Evolutionary conservation across 2,113 vertebrate species (phyloP).

Genomic region (Pavo muticus): DNA sequence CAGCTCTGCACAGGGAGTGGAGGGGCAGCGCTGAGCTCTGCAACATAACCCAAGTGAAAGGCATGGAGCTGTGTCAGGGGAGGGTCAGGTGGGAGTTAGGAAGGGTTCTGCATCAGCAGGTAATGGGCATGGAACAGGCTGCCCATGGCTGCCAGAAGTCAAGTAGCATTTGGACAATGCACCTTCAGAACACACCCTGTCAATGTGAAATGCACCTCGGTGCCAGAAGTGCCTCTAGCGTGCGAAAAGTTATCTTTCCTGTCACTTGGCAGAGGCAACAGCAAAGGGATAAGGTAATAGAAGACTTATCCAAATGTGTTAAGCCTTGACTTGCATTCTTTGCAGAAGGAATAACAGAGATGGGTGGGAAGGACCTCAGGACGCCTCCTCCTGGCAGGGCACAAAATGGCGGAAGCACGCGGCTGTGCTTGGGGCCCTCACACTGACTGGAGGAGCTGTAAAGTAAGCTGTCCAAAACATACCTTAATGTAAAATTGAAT

Average conservation of each 20-base stretch:
- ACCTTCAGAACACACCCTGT: no score
- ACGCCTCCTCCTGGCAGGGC: not conserved
- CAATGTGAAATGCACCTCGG: not conserved
- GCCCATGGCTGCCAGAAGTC: no score
- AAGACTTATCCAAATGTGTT: not conserved
- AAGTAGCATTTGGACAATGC: no score
- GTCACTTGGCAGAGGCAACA: not conserved
- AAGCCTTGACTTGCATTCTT: not conserved
- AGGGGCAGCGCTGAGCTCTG: no score
- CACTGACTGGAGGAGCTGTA: not conserved
- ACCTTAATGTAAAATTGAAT: rapidly evolving
- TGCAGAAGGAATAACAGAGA: not conserved
- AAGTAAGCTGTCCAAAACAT: not conserved
- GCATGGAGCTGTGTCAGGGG: no score
- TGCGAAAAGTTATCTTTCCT: not conserved
- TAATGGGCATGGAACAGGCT: no score
- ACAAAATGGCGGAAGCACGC: rapidly evolving
- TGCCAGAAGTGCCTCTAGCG: not conserved
- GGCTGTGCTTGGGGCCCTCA: not conserved
- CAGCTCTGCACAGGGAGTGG: no score
- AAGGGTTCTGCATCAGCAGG: no score
- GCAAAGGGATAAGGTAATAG: not conserved
- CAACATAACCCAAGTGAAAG: no score
- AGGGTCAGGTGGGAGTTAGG: no score
- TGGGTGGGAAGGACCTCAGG: not conserved